Base-by-base conservation (phyloP, 2,113 vertebrate species). In the Stigmatopora nigra region DNA sequence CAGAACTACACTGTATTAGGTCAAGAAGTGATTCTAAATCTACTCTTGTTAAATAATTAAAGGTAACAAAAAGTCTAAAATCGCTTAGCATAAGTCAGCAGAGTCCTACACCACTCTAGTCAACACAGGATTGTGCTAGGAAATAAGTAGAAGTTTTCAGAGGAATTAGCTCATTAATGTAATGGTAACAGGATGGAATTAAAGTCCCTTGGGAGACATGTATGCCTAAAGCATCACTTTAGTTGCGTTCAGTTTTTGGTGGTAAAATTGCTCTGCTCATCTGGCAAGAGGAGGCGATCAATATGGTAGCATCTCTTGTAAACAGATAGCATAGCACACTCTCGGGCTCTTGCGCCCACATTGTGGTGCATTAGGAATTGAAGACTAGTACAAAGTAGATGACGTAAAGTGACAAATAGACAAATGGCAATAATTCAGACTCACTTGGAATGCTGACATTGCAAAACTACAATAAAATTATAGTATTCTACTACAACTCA, bases 121-220 rank as follows among this genome's bases (percentile, higher is more conserved):
- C 79, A 86, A 87, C 81, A 76, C 82, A 77, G 83, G 71, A 83
- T 83, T 88, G 81, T 83, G 79, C 74, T 75, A 78, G 82, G 84
- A 89, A 85, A 90, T 91, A 87, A 91, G 86, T 70, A 41, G 68
- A 85, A 86, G 80, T 83, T 88, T 73, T 69, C 62, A 78, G 77
- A 84, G 81, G 85, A 90, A 90, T 91, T 90, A 90, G 86, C 88
- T 89, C 87, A 90, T 90, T 88, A 91, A 90, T 90, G 89, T 89
- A 90, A 91, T 89, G 86, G 82, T 90, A 91, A 90, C 87, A 87
- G 88, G 88, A 89, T 88, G 85, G 88, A 90, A 87, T 87, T 79
- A 75, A 81, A 74, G 78, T 88, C 89, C 86, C 84, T 17, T n/a
- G 83, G 86, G 89, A 82, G 83, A 83, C 79, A 88, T 88, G 25